phyloP scores from a whole-genome alignment of 2,113 vertebrate genomes.

The Grammomys dolichurus region DNA sequence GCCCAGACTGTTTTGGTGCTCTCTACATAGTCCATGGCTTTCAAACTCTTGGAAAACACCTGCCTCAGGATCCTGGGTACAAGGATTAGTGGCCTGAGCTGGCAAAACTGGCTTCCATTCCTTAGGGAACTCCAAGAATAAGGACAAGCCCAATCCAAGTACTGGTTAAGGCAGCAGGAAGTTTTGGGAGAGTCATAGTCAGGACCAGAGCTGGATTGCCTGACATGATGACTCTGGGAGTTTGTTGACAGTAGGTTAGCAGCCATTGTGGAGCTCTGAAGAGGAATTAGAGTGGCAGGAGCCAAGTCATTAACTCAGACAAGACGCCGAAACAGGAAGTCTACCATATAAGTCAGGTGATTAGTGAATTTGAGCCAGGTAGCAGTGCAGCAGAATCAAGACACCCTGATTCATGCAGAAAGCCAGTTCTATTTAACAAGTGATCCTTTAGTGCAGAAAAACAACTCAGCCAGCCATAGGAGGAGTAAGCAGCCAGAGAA shows the following conservation, averaged over 20 bases:
- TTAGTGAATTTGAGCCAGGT: background rate
- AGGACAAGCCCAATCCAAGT: background rate
- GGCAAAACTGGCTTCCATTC: background rate
- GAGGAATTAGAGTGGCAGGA: background rate
- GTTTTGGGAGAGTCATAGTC: background rate
- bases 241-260: background rate
- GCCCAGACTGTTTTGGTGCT: background rate
- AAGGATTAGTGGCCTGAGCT: background rate
- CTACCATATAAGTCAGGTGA: background rate
- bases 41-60: background rate
- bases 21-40: background rate
- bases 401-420: background rate
- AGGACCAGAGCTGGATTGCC: background rate
- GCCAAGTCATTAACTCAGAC: constrained; percentile 35
- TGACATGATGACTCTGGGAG: background rate
- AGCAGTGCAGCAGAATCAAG: background rate
- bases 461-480: background rate
- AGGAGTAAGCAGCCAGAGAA: constrained; percentile 17
- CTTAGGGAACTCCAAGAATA: background rate
- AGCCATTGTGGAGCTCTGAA: background rate
- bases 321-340: background rate
- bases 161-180: background rate
- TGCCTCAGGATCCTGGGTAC: background rate
- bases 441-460: background rate
- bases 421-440: background rate